Evolutionary conservation across 2,888 invertebrate genomes (phyloP), one percentile per base, ranked within the genome.

Genomic region (Gordius sp.): DNA sequence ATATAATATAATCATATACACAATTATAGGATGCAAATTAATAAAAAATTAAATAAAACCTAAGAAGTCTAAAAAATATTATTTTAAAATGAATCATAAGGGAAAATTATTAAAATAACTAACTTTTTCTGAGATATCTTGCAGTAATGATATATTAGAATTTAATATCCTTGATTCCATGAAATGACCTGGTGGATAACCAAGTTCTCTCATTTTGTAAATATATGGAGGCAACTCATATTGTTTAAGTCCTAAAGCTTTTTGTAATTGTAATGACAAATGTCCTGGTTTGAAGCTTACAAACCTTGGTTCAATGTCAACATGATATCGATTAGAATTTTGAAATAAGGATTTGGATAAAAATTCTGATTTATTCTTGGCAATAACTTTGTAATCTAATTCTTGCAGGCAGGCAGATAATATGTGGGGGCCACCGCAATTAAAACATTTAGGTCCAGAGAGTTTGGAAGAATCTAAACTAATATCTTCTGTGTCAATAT

Each of bases 181-280:
- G 2, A 54, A 54, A 28, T 54, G 55, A 4, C 55, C 55, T n/a
- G 55, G 55, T 26, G 55, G 55, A 23, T 54, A 54, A 16, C 26
- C 25, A n/a, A 54, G 23, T 13, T 4, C 16, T 16, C 55, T 24
- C 55, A 54, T 54, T 13, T 8, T 27, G 23, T 54, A 54, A 13
- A 54, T 54, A 28, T 54, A 54, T 8, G 55, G 55, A 16, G 55
- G 55, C 13, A 54, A 16, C 16, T 54, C 55, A 54, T 8, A 27
- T 13, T 25, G 24, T 16, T 8, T 4, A 8, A 54, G 16, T 54
- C 27, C 55, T 26, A 54, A 27, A 8, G 55, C 55, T 20, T 28
- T 25, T 26, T 4, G 24, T 20, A 54, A 27, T 27, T 24, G 2
- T 8, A 8, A 26, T 4, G 55, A 26, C 26, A 54, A 8, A 8